Evolutionary conservation across 1,140 invertebrate species (phyloP), one percentile per base, ranked within the genome.

Genomic region (Bombus pyrosoma): DNA sequence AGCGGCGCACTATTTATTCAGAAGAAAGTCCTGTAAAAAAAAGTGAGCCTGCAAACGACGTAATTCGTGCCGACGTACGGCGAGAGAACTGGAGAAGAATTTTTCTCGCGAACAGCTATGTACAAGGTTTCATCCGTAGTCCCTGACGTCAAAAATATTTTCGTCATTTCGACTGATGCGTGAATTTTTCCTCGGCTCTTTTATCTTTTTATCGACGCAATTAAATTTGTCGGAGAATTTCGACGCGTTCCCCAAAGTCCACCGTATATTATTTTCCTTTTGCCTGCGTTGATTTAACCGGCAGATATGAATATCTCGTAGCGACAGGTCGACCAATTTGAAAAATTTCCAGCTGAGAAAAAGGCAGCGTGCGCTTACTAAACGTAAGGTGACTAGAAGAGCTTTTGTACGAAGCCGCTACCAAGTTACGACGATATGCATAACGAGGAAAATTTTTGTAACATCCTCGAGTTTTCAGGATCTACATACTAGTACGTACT

Each of bases 1-100:
- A 53, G n/a, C n/a, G 37, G 75, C 12, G 47, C 64, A 41, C 47
- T 78, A 41, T 83, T 83, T 83, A 83, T 83, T 83, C 64, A 71
- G 64, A 68, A 71, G 62, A 15, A 53, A 13, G 34, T 25, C 10
- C 28, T 28, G 37, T 12, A 69, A 78, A 66, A 32, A 64, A 66
- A 83, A 77, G 41, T 47, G 47, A 22, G 34, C 34, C 43, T 47
- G 43, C 37, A n/a, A 62, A 69, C 73, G 41, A 39, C 34, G 25
- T 39, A 28, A 28, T 62, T 75, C 22, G 53, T 41, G 32, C 25
- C 25, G 22, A 34, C n/a, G 8, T 18, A 2, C 22, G 13, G 4
- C 13, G n/a, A 13, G 22, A 57, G 25, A n/a, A 15, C 22, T 34
- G 8, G 34, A 22, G 41, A 59, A 37, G 28, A 68, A 75, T 68